Percentiles rank a stretch among this genome's conserved stretches.
These are phyloP conservation scores for Melanotaenia maccullochi DNA, from an alignment of 2,797 vertebrate genomes.

Conservation along the genomic window DNA sequence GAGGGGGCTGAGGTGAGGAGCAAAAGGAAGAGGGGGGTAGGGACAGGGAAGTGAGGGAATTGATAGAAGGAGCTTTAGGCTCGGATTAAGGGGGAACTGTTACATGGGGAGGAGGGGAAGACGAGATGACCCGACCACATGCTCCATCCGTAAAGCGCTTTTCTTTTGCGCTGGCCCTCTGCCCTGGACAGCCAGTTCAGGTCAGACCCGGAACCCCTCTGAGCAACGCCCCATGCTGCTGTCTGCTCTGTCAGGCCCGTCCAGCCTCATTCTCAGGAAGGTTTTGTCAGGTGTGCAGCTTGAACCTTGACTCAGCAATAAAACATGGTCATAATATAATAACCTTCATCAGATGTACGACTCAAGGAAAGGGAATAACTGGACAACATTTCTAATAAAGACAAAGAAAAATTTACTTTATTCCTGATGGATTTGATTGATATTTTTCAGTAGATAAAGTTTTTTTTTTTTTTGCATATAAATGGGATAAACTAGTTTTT, in stretches of 20 bases:
- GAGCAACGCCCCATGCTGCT: slow-evolving; percentile 36
- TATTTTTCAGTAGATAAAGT: no score
- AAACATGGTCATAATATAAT: neutral
- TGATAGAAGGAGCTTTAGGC: slow-evolving; percentile 62
- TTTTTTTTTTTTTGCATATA: no score
- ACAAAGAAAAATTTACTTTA: no score
- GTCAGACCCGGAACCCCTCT: slow-evolving; percentile 52
- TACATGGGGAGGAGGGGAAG: slow-evolving; percentile 66
- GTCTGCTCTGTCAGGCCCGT: slow-evolving; percentile 18
- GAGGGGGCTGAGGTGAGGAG: slow-evolving; percentile 70
- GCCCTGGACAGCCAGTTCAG: slow-evolving; percentile 68
- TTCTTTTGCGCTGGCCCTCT: slow-evolving; percentile 61
- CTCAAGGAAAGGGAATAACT: neutral
- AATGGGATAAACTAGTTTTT: neutral
- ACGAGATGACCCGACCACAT: slow-evolving; percentile 83
- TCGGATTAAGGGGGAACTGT: slow-evolving; percentile 81
- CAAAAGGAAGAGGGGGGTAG: slow-evolving; percentile 69
- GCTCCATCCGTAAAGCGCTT: slow-evolving; percentile 76
- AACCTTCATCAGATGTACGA: neutral
- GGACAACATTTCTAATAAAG: no score
- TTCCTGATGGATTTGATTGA: no score
- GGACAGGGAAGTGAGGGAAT: slow-evolving; percentile 50
- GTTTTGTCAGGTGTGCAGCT: slow-evolving; percentile 6
- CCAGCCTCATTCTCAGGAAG: slow-evolving; percentile 1
- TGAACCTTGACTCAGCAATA: slow-evolving; percentile 7